Evolutionary conservation across 2,797 vertebrate genomes (phyloP), one percentile per base, ranked within the genome.

Genomic region (Anableps anableps): DNA sequence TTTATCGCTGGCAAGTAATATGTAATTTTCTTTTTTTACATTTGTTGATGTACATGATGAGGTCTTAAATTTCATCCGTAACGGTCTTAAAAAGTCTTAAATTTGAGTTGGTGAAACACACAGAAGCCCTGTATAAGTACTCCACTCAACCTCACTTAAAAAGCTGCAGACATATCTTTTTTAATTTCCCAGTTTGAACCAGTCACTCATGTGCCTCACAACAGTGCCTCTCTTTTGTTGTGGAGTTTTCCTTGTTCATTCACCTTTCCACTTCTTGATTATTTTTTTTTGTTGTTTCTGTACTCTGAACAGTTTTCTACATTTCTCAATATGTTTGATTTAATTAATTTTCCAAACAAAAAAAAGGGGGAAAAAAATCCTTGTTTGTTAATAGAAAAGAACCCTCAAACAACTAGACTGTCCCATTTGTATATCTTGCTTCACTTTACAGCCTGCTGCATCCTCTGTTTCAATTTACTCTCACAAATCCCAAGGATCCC

Each of bases 401-500:
- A 10, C 31, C 58, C 29, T 64, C 29, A 34, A 19, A 47, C 41
- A 47, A 47, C 17, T n/a, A 23, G 17, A 43, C 53, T 47, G 9
- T 29, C 53, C 38, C 19, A 62, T 31, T 47, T 62, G 41, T 34
- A 45, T 8, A 1, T 34, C 55, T 34, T 26, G 74, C 38, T 47
- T 60, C n/a, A 11, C 38, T 62, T 75, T 75, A 58, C 23, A 45
- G 53, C 53, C 38, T 58, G 4, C 48, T 36, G 3, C 50, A 26
- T 55, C 38, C 51, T 74, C 34, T 38, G 55, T 60, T 75, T 60
- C 74, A 75, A 45, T 75, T 75, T 29, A 31, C 74, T 31, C n/a
- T 31, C 38, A 47, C 55, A 41, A 47, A 29, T 75, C 55, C 55
- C 73, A 38, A 38, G 26, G 38, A 55, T n/a, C 41, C 74, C n/a